Conservation (phyloP, 64 coral and sea anemone genomes). For the Stichodactyla helianthus region DNA sequence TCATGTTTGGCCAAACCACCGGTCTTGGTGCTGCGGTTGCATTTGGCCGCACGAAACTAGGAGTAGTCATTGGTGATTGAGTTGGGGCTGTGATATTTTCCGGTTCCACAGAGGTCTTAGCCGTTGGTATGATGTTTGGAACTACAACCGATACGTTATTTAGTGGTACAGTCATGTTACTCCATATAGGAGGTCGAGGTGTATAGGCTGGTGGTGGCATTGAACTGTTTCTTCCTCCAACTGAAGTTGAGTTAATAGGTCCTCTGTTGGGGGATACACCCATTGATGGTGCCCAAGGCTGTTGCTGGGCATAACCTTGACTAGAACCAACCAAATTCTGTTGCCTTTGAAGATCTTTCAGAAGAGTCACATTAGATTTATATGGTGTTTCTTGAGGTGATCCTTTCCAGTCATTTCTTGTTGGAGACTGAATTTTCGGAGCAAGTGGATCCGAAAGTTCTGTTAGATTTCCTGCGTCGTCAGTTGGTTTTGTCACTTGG, state of each 20-base stretch:
- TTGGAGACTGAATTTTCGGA: background rate
- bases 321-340: background rate
- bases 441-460: background rate
- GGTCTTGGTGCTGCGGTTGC: background rate
- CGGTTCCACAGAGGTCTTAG: background rate
- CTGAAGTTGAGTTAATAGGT: background rate
- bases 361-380: background rate
- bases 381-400: background rate
- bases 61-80: background rate
- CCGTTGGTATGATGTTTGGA: background rate
- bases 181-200: background rate
- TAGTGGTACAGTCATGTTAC: background rate
- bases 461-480: background rate
- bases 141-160: background rate
- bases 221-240: background rate
- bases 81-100: slow-evolving; percentile 10
- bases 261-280: background rate
- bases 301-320: background rate
- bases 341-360: background rate
- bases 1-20: background rate
- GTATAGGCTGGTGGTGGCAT: background rate
- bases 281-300: background rate
- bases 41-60: background rate
- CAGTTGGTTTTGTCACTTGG: background rate
- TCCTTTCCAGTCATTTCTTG: background rate